Conservation (phyloP, 92 coral and sea anemone genomes). For the Pocillopora grandis region DNA sequence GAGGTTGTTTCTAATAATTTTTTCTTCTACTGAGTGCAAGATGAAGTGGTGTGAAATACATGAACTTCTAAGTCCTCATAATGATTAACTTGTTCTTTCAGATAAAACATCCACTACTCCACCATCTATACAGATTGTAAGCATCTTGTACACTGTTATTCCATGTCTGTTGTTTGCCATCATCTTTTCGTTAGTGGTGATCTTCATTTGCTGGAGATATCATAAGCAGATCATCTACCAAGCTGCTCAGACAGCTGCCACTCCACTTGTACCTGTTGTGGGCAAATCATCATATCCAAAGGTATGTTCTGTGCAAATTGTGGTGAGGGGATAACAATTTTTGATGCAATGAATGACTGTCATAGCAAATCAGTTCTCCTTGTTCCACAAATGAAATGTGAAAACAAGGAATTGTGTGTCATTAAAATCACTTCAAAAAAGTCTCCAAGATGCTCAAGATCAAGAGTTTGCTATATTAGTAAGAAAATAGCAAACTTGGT, state of each 20-base stretch:
- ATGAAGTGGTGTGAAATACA: neutral
- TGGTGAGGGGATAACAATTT: too few relatives aligned
- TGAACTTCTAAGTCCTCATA: neutral
- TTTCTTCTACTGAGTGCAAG: too few relatives aligned
- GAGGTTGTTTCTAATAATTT: too few relatives aligned
- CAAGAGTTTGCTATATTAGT: too few relatives aligned
- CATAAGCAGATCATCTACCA: slow-evolving; percentile 85
- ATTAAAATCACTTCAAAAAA: too few relatives aligned
- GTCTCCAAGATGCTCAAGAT: too few relatives aligned
- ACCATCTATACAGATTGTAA: slow-evolving; percentile 69
- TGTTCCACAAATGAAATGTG: too few relatives aligned
- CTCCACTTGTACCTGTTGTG: slow-evolving; percentile 84
- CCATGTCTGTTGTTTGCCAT: slow-evolving; percentile 89
- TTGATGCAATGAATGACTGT: too few relatives aligned
- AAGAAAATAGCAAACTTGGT: neutral
- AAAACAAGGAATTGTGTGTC: too few relatives aligned
- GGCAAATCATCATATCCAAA: slow-evolving; percentile 54
- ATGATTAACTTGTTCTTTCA: slow-evolving; percentile 5
- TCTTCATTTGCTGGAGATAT: slow-evolving; percentile 84
- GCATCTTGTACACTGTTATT: slow-evolving; percentile 87
- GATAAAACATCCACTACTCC: slow-evolving; percentile 44
- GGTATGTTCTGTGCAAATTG: neutral
- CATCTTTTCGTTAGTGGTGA: slow-evolving; percentile 77
- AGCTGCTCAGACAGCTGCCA: slow-evolving; percentile 65
- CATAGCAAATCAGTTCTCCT: too few relatives aligned